phyloP scores from a whole-genome alignment of 2,113 vertebrate species.

The Xiphorhynchus elegans region DNA sequence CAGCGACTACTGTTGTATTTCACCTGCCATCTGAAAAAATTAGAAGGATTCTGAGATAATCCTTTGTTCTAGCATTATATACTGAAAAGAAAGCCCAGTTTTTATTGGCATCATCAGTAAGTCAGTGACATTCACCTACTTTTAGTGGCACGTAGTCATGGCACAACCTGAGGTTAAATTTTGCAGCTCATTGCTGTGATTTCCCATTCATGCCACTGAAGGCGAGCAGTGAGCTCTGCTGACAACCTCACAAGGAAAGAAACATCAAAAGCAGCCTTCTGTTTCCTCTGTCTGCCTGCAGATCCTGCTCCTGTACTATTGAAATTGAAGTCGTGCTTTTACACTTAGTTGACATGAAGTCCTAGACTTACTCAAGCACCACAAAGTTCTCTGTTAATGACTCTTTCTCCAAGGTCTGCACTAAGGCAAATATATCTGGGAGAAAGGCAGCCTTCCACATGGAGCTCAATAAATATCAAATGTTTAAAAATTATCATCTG shows the following conservation, averaged over 20 bases:
- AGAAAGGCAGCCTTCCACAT: background rate
- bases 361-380: slow-evolving; percentile 15
- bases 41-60: background rate
- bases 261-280: background rate
- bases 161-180: slow-evolving; percentile 11
- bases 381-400: background rate
- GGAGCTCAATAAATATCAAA: background rate
- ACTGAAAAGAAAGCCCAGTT: slow-evolving; percentile 27
- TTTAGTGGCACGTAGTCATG: slow-evolving; percentile 43
- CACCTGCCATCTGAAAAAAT: background rate
- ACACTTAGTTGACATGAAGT: background rate
- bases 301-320: background rate
- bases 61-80: background rate
- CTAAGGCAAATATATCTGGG: background rate
- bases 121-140: slow-evolving; percentile 18
- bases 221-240: background rate
- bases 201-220: background rate
- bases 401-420: background rate
- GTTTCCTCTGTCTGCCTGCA: slow-evolving; percentile 1
- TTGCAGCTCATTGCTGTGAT: slow-evolving; percentile 35
- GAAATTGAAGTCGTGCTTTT: background rate
- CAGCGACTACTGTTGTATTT: background rate
- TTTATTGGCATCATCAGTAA: slow-evolving; percentile 24
- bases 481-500: background rate
- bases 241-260: slow-evolving; percentile 13